Conservation (phyloP, 2,888 invertebrate genomes). For the Cepaea hortensis region DNA sequence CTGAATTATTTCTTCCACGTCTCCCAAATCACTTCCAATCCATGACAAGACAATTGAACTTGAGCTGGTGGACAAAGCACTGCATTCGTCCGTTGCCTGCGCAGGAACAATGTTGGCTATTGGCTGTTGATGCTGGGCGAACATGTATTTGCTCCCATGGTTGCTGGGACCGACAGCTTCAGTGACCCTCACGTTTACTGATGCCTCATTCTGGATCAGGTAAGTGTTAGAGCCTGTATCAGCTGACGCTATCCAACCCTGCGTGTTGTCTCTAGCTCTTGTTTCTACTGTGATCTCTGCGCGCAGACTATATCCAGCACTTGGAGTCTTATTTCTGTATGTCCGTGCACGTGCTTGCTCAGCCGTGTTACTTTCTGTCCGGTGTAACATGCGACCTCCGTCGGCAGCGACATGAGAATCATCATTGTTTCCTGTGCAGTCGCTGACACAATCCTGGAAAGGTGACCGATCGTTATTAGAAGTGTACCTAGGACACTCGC, state of each 20-base stretch:
- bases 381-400: too few species aligned
- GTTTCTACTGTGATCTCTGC: neutral
- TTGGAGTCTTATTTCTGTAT: neutral
- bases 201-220: neutral
- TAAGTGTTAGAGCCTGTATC: neutral
- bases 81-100: neutral
- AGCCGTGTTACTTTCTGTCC: neutral
- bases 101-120: too few species aligned
- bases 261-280: neutral
- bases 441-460: neutral
- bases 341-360: neutral
- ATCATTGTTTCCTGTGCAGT: neutral
- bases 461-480: neutral
- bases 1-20: neutral
- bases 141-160: too few species aligned
- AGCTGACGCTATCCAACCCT: neutral
- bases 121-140: too few species aligned
- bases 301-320: neutral
- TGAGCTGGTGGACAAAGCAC: slow-evolving; percentile 22
- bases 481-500: neutral
- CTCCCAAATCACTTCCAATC: slow-evolving; percentile 25
- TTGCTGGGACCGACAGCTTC: too few species aligned
- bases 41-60: slow-evolving; percentile 41
- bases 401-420: neutral
- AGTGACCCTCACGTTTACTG: neutral